Conservation (phyloP, 1,140 invertebrate genomes). For the Pseudomyrmex dendroicus region DNA sequence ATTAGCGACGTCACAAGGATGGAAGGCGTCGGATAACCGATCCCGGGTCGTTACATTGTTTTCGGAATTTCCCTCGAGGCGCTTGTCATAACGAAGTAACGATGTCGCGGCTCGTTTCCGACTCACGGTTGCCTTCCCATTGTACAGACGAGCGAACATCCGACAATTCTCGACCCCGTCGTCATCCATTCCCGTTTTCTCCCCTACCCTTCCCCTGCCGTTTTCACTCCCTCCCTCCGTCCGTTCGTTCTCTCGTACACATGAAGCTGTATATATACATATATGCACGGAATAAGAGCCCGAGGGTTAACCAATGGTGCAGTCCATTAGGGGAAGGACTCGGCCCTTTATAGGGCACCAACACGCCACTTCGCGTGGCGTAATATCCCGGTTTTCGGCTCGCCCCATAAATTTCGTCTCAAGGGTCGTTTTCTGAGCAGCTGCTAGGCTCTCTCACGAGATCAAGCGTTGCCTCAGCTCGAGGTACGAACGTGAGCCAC, state of each 20-base stretch:
- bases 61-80: slow-evolving; percentile 62
- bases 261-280: background rate
- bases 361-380: slow-evolving; percentile 57
- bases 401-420: slow-evolving; percentile 44
- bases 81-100: slow-evolving; percentile 51
- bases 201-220: no score
- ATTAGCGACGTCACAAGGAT: background rate
- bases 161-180: background rate
- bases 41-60: slow-evolving; percentile 43
- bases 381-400: slow-evolving; percentile 60
- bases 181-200: background rate
- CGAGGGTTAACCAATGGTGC: slow-evolving; percentile 38
- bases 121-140: background rate
- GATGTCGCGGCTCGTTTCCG: slow-evolving; percentile 18
- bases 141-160: slow-evolving; percentile 9
- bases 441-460: slow-evolving; percentile 15
- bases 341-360: slow-evolving; percentile 54
- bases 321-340: slow-evolving; percentile 58
- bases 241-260: no score
- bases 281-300: slow-evolving; percentile 36
- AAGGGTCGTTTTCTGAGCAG: slow-evolving; percentile 32
- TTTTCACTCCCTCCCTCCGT: no score
- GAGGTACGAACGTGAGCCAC: no score
- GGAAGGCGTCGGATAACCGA: slow-evolving; percentile 27
- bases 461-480: background rate